phyloP scores from a whole-genome alignment of 2,888 invertebrate genomes.

The Amiota mariae region DNA sequence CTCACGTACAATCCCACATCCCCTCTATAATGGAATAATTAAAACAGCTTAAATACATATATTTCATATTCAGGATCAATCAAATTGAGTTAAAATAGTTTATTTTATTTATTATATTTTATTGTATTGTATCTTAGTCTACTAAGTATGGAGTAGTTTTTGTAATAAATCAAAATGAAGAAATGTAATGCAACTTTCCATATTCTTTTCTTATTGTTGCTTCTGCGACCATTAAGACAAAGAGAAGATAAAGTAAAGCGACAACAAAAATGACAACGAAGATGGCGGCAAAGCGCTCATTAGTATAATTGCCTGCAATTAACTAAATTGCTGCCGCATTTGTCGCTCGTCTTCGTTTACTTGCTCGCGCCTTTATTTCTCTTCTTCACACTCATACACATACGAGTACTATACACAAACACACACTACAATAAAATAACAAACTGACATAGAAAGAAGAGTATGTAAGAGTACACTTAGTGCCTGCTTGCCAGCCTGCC shows the following conservation, averaged over 20 bases:
- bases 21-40: too few relatives aligned
- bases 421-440: not conserved
- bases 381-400: slow-evolving; percentile 24
- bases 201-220: slow-evolving; percentile 52
- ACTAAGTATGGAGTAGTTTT: too few relatives aligned
- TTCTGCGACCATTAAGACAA: not conserved
- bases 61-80: too few relatives aligned
- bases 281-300: slow-evolving; percentile 60
- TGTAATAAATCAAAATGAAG: slow-evolving; percentile 59
- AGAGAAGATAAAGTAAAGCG: not conserved
- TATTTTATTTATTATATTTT: too few relatives aligned
- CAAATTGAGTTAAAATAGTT: too few relatives aligned
- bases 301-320: slow-evolving; percentile 59
- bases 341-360: slow-evolving; percentile 60
- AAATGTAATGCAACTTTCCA: not conserved
- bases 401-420: not conserved
- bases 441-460: too few relatives aligned
- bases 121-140: too few relatives aligned
- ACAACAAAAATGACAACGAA: slow-evolving; percentile 3
- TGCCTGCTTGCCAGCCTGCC: too few relatives aligned
- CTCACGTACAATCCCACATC: too few relatives aligned
- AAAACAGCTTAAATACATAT: too few relatives aligned
- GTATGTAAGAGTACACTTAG: too few relatives aligned
- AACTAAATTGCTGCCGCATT: slow-evolving; percentile 59
- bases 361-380: slow-evolving; percentile 25